Evolutionary conservation across 2,888 invertebrate species (phyloP), one percentile per base, ranked within the genome.

Genomic region (Trichopria drosophilae): DNA sequence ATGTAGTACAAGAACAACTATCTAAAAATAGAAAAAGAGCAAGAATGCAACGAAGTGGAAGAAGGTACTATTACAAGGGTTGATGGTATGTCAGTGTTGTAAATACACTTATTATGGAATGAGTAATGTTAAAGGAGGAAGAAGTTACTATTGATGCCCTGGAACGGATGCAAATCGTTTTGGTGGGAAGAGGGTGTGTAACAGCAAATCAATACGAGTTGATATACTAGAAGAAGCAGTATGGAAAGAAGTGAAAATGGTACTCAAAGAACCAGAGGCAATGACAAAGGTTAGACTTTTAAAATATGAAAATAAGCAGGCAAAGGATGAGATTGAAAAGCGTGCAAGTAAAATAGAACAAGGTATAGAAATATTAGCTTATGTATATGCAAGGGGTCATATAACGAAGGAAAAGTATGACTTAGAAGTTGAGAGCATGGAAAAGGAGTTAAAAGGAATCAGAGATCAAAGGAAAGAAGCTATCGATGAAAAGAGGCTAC

Each of bases 31-130:
- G 19, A n/a, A 37, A 20, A 20, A 37, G 19, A 37, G 18, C 37
- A 20, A 37, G 37, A 20, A 37, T 20, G n/a, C 19, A 20, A 37
- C 37, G 12, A 37, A 37, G 19, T 18, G 37, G 37, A 37, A 20
- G 20, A 37, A 37, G 19, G 9, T 20, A 37, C 37, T 37, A 20
- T 37, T 37, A 20, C 37, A 37, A 37, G 37, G 37, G 6, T 20
- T 37, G 23, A 37, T 20, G 22, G 37, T 37, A 37, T 37, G 37
- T 37, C 37, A 37, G 37, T 20, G 19, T 37, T 37, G 37, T 20
- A 18, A 37, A 6, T 37, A 37, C n/a, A n/a, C 20, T 9, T 37
- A 37, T 20, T 20, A 37, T 37, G 37, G 19, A 20, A 20, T 20
- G 6, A 37, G 20, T 7, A 37, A 18, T 20, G 37, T 20, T 20